Percentiles rank a stretch among this genome's conserved stretches.
These are phyloP conservation scores for Auanema freiburgensis DNA, from an alignment of 2,888 invertebrate genomes.

Conservation along the genomic window DNA sequence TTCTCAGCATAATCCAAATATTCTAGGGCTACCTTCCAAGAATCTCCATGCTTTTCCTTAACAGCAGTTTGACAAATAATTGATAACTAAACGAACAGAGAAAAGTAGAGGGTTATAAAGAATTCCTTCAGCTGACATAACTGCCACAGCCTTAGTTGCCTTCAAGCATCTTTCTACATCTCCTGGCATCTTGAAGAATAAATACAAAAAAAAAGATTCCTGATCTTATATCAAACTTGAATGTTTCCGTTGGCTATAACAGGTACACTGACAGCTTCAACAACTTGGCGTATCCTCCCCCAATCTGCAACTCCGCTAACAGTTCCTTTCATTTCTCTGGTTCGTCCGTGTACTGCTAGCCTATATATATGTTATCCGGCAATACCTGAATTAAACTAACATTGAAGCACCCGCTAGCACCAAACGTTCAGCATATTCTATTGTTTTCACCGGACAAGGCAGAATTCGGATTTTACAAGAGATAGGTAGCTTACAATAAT, in stretches of 20 bases:
- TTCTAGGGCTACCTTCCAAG: slow-evolving; percentile 77
- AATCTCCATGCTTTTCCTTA: slow-evolving; percentile 27
- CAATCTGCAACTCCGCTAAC: slow-evolving; percentile 91
- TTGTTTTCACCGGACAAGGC: slow-evolving; percentile 80
- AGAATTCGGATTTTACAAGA: slow-evolving; percentile 91
- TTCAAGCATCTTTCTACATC: slow-evolving; percentile 83
- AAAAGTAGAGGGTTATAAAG: slow-evolving; percentile 96
- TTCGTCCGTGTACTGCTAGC: slow-evolving; percentile 92
- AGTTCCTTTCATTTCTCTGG: slow-evolving; percentile 86
- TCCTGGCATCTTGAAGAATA: slow-evolving; percentile 75
- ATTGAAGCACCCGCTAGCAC: slow-evolving; percentile 83
- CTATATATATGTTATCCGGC: no score
- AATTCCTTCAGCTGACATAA: slow-evolving; percentile 80
- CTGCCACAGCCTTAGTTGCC: slow-evolving; percentile 79
- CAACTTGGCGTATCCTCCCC: slow-evolving; percentile 86
- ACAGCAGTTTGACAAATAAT: slow-evolving; percentile 6
- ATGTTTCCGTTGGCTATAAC: slow-evolving; percentile 98
- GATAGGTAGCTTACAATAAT: slow-evolving; percentile 74
- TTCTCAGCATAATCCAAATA: slow-evolving; percentile 81
- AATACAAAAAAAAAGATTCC: neutral
- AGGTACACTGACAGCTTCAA: slow-evolving; percentile 84
- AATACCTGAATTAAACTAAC: no score
- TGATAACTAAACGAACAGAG: slow-evolving; percentile 70
- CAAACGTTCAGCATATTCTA: slow-evolving; percentile 89
- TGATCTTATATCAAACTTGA: slow-evolving; percentile 71